Conservation (phyloP, 2,797 vertebrate species). For the Gallirallus australis region DNA sequence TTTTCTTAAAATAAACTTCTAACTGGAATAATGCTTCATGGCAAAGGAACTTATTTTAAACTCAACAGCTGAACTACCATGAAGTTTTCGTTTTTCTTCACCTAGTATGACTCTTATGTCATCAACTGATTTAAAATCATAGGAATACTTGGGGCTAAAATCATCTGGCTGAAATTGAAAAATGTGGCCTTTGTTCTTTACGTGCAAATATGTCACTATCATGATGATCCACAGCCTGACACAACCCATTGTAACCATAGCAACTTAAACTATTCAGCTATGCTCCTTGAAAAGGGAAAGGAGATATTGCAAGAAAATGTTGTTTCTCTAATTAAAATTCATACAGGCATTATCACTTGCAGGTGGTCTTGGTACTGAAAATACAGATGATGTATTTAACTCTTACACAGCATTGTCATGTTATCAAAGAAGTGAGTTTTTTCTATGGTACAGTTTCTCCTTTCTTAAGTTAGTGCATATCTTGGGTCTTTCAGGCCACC, state of each 20-base stretch:
- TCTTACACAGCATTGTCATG: neutral
- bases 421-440: neutral
- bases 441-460: neutral
- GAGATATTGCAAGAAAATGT: conserved; percentile 55
- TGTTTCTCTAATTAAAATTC: conserved; percentile 59
- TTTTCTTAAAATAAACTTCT: conserved; percentile 67
- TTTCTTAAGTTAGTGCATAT: neutral
- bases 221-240: conserved; percentile 52
- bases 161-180: conserved; percentile 33
- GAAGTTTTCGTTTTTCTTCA: conserved; percentile 70
- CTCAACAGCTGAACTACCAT: conserved; percentile 62
- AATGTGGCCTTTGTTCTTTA: conserved; percentile 33
- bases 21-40: conserved; percentile 70
- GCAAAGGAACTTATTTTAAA: conserved; percentile 69
- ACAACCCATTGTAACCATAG: conserved; percentile 61
- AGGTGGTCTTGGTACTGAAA: conserved; percentile 26
- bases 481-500: neutral
- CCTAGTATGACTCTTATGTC: conserved; percentile 31
- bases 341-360: conserved; percentile 39
- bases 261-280: conserved; percentile 53
- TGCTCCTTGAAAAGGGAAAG: conserved; percentile 27
- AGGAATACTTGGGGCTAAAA: conserved; percentile 40
- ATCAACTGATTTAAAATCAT: conserved; percentile 21
- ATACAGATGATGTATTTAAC: neutral
- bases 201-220: conserved; percentile 48